Conservation (phyloP, 1,140 invertebrate genomes). For the Papilio polyxenes region DNA sequence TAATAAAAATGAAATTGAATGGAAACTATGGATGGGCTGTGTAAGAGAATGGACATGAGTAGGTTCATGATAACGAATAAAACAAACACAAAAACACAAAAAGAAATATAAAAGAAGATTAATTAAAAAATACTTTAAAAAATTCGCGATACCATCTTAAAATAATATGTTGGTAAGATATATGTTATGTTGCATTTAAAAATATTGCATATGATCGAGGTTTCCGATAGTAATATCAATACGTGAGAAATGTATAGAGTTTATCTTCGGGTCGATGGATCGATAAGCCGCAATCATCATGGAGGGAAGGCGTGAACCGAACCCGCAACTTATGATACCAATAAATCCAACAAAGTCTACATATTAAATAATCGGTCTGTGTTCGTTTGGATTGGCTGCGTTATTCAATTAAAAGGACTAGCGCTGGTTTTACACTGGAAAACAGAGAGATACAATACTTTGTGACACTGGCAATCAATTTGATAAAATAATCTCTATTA, state of each 20-base stretch:
- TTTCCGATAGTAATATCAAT: constrained; percentile 16
- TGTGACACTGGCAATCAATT: background rate
- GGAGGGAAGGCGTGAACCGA: constrained; percentile 52
- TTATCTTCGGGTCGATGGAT: constrained; percentile 48
- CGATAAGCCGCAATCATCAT: constrained; percentile 67
- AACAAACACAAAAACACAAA: background rate
- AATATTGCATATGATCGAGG: constrained; percentile 7
- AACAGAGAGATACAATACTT: background rate
- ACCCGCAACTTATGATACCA: constrained; percentile 55
- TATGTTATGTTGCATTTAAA: background rate
- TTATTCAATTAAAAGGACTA: constrained; percentile 60
- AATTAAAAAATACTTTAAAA: background rate
- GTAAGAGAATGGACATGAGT: too few species aligned
- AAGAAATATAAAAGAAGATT: background rate
- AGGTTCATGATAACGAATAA: background rate
- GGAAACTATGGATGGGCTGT: too few species aligned
- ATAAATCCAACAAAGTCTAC: constrained; percentile 71
- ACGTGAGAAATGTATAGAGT: constrained; percentile 28
- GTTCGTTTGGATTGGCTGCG: constrained; percentile 49
- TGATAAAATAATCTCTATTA: too few species aligned
- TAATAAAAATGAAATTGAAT: too few species aligned
- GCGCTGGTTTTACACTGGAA: background rate
- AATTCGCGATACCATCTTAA: background rate
- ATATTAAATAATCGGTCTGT: constrained; percentile 58
- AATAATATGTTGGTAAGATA: background rate